These are phyloP conservation scores for Sorex maritimensis DNA, from an alignment of 2,797 vertebrate species.

Conservation along the genomic window DNA sequence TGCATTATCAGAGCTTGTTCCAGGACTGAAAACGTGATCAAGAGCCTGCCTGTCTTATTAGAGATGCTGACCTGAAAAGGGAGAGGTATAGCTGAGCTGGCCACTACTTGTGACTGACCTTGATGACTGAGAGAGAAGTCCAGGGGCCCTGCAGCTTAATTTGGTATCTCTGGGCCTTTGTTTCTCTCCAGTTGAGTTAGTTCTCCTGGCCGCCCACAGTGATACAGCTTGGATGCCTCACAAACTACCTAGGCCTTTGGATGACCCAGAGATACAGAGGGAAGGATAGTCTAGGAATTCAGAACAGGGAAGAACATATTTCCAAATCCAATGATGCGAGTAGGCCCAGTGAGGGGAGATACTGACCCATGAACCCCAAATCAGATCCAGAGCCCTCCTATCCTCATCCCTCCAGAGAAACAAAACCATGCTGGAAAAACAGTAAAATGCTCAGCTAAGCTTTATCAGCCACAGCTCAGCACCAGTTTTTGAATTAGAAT, in stretches of 20 bases:
- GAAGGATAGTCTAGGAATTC: neutral
- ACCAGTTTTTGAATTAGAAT: conserved; percentile 72
- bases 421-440: conserved; percentile 36
- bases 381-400: neutral
- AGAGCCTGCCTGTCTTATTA: neutral
- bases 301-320: conserved; percentile 2
- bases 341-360: neutral
- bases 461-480: conserved; percentile 23
- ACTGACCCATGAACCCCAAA: conserved; percentile 4
- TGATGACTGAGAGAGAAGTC: conserved; percentile 14
- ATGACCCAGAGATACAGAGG: neutral
- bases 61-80: conserved; percentile 2
- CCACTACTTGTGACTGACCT: neutral
- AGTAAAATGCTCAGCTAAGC: conserved; percentile 36
- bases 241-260: neutral
- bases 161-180: neutral
- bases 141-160: neutral
- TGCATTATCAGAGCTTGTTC: conserved; percentile 12
- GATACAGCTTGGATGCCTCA: neutral
- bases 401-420: neutral
- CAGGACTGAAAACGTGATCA: neutral
- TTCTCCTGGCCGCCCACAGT: neutral
- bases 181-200: neutral
- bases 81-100: neutral
- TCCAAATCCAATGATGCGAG: neutral